Conservation (phyloP, 2,113 vertebrate species). For the Myxocyprinus asiaticus region DNA sequence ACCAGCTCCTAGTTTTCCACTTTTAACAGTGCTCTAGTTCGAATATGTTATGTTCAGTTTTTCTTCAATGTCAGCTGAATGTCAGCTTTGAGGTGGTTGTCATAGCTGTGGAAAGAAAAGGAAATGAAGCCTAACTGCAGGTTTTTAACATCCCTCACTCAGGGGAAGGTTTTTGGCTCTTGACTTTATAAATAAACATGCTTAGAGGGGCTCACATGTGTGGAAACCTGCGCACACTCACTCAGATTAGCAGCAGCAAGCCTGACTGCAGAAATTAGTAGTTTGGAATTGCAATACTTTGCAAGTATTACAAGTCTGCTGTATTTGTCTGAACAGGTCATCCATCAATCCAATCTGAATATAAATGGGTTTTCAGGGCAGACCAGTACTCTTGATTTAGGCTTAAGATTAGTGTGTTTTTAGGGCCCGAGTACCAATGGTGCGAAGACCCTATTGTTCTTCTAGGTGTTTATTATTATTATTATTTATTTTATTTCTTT, state of each 20-base stretch:
- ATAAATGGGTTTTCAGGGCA: background rate
- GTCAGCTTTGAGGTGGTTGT: background rate
- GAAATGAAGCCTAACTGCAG: background rate
- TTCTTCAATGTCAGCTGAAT: background rate
- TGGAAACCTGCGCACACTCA: slow-evolving; percentile 3
- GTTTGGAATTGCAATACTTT: background rate
- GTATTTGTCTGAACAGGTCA: background rate
- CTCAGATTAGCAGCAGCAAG: background rate
- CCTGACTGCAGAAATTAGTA: slow-evolving; percentile 36
- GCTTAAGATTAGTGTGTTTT: background rate
- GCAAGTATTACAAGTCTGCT: slow-evolving; percentile 10
- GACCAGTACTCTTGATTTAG: too few species aligned
- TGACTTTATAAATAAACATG: slow-evolving; percentile 47
- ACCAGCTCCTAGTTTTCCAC: too few species aligned
- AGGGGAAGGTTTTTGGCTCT: slow-evolving; percentile 28
- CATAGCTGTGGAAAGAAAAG: background rate
- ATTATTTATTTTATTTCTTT: too few species aligned
- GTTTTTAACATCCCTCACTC: slow-evolving; percentile 18
- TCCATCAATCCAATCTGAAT: background rate
- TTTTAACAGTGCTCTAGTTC: too few species aligned
- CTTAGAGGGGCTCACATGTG: slow-evolving; percentile 11
- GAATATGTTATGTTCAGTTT: background rate
- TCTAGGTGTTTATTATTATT: too few species aligned
- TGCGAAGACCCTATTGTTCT: too few species aligned
- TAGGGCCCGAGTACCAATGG: too few species aligned